These are phyloP conservation scores for Myrmecophaga tridactyla DNA, from an alignment of 2,113 vertebrate genomes.

Conservation along the genomic window DNA sequence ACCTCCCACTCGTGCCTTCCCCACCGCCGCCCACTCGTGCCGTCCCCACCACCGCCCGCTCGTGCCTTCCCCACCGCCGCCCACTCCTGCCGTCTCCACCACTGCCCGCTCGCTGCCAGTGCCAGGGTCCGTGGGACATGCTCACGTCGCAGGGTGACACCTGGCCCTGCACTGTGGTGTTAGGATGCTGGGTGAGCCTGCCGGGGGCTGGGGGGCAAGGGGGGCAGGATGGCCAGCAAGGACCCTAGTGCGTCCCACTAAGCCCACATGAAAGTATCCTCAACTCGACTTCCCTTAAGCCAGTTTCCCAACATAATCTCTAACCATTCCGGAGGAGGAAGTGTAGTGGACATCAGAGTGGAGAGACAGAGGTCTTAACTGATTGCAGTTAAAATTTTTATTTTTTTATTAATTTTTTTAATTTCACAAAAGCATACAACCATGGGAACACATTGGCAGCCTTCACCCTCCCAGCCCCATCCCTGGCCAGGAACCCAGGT, in stretches of 20 bases:
- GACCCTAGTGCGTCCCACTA: fast-evolving
- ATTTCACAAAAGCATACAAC: neutral
- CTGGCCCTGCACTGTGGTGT: fast-evolving
- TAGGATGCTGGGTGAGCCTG: fast-evolving
- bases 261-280: neutral
- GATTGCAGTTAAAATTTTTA: neutral
- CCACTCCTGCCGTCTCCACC: too few species aligned
- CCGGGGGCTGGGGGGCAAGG: too few species aligned
- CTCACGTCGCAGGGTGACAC: fast-evolving
- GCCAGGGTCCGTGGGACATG: neutral
- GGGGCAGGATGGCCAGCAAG: neutral
- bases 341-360: neutral
- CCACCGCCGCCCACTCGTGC: too few species aligned
- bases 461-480: neutral
- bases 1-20: too few species aligned
- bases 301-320: neutral
- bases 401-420: too few species aligned
- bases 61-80: too few species aligned
- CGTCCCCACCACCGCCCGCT: too few species aligned
- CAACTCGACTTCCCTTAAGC: neutral
- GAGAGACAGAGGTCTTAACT: neutral
- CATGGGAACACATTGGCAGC: neutral
- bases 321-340: neutral
- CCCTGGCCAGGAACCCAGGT: neutral
- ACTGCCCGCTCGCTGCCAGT: too few species aligned